These are phyloP conservation scores for Paramormyrops kingsleyae DNA, from an alignment of 2,113 vertebrate species.

Conservation along the genomic window DNA sequence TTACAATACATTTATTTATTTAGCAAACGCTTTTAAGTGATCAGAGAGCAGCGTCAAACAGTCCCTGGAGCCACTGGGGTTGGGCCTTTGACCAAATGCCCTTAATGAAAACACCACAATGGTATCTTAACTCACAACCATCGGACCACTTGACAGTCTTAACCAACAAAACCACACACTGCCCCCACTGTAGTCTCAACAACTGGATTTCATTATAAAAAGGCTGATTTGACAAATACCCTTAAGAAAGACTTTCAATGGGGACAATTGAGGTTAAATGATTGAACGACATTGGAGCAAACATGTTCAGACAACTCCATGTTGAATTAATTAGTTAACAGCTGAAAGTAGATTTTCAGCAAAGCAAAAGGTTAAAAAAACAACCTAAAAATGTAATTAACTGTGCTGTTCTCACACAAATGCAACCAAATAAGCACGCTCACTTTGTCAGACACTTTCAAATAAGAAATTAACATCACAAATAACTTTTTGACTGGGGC, in stretches of 20 bases:
- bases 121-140: neutral
- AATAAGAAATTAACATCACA: neutral
- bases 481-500: neutral
- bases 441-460: neutral
- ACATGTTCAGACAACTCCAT: neutral
- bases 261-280: neutral
- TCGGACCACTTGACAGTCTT: neutral
- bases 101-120: neutral
- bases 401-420: neutral
- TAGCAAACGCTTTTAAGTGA: neutral
- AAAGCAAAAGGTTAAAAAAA: neutral
- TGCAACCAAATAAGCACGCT: neutral
- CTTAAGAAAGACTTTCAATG: neutral
- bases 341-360: neutral
- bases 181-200: neutral
- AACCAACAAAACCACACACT: neutral
- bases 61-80: neutral
- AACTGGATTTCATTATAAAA: neutral
- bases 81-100: neutral
- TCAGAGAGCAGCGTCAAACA: neutral
- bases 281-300: neutral
- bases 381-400: neutral
- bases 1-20: neutral
- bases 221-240: neutral
- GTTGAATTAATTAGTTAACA: neutral